Conservation (phyloP, 2,113 vertebrate genomes). For the Pseudorasbora parva region DNA sequence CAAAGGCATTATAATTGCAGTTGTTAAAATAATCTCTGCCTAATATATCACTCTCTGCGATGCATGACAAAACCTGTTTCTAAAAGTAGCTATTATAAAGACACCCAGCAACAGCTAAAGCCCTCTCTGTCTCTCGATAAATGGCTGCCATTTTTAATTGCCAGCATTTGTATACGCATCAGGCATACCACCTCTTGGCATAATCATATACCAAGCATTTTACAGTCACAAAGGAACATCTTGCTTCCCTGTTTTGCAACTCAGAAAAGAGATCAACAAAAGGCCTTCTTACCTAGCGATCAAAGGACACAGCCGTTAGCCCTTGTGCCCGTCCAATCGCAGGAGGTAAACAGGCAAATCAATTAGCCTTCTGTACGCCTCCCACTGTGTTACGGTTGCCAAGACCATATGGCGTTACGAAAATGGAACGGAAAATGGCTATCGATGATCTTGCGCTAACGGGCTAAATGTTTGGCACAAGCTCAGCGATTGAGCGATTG, state of each 20-base stretch:
- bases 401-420: conserved; percentile 38
- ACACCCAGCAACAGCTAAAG: background rate
- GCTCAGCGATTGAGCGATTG: conserved; percentile 67
- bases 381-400: conserved; percentile 59
- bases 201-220: conserved; percentile 26
- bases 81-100: background rate
- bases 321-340: conserved; percentile 54
- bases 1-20: background rate
- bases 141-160: conserved; percentile 48
- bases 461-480: conserved; percentile 71
- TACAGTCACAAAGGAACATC: conserved; percentile 7
- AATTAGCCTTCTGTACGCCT: conserved; percentile 60
- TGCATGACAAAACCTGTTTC: background rate
- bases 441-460: conserved; percentile 63
- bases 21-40: background rate
- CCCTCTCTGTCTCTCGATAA: background rate
- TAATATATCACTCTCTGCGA: background rate
- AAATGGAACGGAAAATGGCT: conserved; percentile 66
- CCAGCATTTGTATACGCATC: conserved; percentile 14
- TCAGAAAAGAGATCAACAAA: conserved; percentile 36
- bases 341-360: conserved; percentile 65
- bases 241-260: background rate
- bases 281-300: conserved; percentile 44
- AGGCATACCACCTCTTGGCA: conserved; percentile 18
- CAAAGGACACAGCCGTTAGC: conserved; percentile 26